Conservation (phyloP, 2,888 invertebrate species). For the Panzeria rudis region DNA sequence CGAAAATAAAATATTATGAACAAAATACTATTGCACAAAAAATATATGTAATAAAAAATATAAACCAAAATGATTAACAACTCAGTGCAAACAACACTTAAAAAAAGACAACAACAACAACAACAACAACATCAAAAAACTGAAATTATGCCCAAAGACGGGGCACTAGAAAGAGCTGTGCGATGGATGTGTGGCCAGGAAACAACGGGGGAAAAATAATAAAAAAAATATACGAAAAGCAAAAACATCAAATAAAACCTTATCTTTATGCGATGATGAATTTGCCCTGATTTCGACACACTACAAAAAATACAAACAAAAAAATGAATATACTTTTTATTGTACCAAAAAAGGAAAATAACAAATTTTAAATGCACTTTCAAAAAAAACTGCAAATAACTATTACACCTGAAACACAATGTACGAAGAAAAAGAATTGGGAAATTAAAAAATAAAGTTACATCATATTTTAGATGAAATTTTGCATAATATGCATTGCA, state of each 20-base stretch:
- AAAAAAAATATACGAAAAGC: conserved; percentile 44
- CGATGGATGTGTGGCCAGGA: conserved; percentile 58
- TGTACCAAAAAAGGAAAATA: conserved; percentile 69
- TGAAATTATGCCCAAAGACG: conserved; percentile 58
- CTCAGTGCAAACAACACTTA: conserved; percentile 66
- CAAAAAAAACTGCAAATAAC: conserved; percentile 43
- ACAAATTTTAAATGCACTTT: conserved; percentile 61
- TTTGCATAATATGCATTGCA: too few species aligned
- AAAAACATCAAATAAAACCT: conserved; percentile 69
- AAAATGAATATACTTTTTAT: conserved; percentile 21
- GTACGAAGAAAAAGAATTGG: background rate
- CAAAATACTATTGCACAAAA: conserved; percentile 55
- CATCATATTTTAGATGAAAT: too few species aligned
- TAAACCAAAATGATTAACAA: conserved; percentile 71
- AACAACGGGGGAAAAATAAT: conserved; percentile 36
- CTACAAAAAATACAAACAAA: conserved; percentile 74
- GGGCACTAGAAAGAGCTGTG: conserved; percentile 24
- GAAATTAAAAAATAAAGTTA: background rate
- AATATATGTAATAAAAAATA: conserved; percentile 41
- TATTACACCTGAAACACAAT: conserved; percentile 45
- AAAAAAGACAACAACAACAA: conserved; percentile 55
- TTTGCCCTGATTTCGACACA: conserved; percentile 83
- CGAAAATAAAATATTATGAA: conserved; percentile 53
- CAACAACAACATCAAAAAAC: conserved; percentile 57
- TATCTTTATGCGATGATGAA: conserved; percentile 80